Base-by-base conservation (phyloP, 2,888 invertebrate species). In the Teleogryllus oceanicus region DNA sequence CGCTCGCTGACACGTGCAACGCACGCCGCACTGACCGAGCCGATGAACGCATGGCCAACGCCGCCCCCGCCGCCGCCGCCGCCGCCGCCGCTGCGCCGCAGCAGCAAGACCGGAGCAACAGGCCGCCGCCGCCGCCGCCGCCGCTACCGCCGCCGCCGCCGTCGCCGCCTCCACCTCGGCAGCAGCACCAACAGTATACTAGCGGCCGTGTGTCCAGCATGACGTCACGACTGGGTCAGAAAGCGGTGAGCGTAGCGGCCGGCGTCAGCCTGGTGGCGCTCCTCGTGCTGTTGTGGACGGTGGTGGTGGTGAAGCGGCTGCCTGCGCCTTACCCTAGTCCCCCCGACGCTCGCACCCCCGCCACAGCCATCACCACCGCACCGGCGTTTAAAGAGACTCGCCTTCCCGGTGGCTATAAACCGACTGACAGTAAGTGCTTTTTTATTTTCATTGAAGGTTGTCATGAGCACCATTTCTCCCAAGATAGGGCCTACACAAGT, bases 221-320 rank as follows among this genome's bases (percentile, higher is more conserved):
- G 81, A 81, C 81, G 21, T 81, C 81, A 49, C 78, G 82, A 21
- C 76, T 80, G 20, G 80, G 79, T 24, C 81, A 80, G 79, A 79
- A 79, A 16, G 81, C 82, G 51, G 77, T 81, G 13, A 81, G 82
- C 21, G 78, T 80, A 50, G 80, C 80, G 21, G 81, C 80, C 16
- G 78, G 80, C 49, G 62, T 82, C 21, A 49, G 81, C 62, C 74
- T 82, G 77, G 79, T 81, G 49, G 77, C 79, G 21, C 78, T 82
- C 49, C 80, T 82, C 18, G 81, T 80, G 50, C 75, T 82, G 74
- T 77, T 82, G 77, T 82, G 82, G 82, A 81, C 82, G 18, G 82
- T 80, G n/a, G 82, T 82, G 16, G 82, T 81, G 51, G 79, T 80
- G 74, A 81, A 80, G 13, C 62, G n/a, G 62, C 62, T 18, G 62